These are phyloP conservation scores for Cyaniris semiargus DNA, from an alignment of 2,888 invertebrate genomes.

Conservation along the genomic window DNA sequence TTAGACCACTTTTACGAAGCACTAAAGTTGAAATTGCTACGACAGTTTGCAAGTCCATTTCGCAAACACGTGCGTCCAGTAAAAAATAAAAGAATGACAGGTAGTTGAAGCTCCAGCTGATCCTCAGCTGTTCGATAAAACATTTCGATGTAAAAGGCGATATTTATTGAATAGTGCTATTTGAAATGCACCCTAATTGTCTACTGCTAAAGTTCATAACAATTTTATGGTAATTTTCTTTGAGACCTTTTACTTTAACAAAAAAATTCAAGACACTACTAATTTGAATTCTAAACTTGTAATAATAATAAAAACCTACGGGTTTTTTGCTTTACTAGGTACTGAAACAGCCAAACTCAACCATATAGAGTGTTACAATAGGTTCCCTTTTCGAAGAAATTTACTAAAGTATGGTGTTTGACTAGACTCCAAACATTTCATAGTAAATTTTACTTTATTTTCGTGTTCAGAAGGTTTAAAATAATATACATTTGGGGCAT, in stretches of 20 bases:
- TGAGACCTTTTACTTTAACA: not conserved
- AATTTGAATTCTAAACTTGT: constrained; percentile 30
- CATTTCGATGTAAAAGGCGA: constrained; percentile 29
- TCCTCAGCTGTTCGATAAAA: constrained; percentile 45
- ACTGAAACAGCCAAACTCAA: not conserved
- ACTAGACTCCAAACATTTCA: not conserved
- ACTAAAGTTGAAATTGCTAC: constrained; percentile 32
- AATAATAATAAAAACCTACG: constrained; percentile 4
- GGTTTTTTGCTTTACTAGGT: not conserved
- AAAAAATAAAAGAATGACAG: constrained; percentile 48
- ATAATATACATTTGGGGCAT: constrained; percentile 6
- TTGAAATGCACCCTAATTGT: constrained; percentile 18
- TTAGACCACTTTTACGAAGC: not conserved
- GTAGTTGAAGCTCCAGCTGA: constrained; percentile 48
- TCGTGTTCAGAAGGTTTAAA: not conserved
- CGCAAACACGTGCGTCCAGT: constrained; percentile 45
- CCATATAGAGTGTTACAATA: not conserved
- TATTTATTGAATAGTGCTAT: not conserved
- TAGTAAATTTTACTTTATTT: not conserved
- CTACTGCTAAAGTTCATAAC: constrained; percentile 7
- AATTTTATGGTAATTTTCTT: not conserved
- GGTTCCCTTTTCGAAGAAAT: not conserved
- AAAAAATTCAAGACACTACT: constrained; percentile 18
- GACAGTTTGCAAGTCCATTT: constrained; percentile 39
- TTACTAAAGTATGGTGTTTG: not conserved